A percentile compares a stretch with the other conserved stretches of the same genome.
Conservation (phyloP, 2,888 invertebrate species). For the Rotaria sp. region DNA sequence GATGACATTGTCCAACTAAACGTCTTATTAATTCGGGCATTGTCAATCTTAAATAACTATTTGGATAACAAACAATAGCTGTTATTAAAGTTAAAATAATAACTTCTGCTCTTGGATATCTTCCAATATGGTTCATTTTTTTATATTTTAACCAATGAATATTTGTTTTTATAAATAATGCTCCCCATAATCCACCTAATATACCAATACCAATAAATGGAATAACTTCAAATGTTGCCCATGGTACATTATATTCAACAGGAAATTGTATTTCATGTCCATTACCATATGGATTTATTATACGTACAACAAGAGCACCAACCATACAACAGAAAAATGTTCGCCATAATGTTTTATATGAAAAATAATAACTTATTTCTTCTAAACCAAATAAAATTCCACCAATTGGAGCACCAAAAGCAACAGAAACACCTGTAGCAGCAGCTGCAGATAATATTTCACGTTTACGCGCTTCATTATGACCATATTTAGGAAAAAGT, state of each 20-base stretch:
- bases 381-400: constrained; percentile 95
- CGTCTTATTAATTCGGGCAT: constrained; percentile 85
- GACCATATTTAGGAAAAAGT: constrained; percentile 93
- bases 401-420: constrained; percentile 95
- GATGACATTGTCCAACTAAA: constrained; percentile 86
- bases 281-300: constrained; percentile 96
- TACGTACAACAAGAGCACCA: constrained; percentile 87
- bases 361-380: constrained; percentile 97
- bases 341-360: constrained; percentile 93
- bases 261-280: constrained; percentile 95
- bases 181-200: constrained; percentile 88
- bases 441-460: constrained; percentile 96
- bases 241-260: constrained; percentile 87
- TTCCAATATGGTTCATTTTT: constrained; percentile 83
- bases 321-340: constrained; percentile 97
- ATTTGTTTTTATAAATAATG: constrained; percentile 89
- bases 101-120: constrained; percentile 92
- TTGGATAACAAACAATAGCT: constrained; percentile 85
- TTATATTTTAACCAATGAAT: constrained; percentile 89
- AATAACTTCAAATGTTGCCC: constrained; percentile 94
- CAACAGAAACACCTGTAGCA: constrained; percentile 95
- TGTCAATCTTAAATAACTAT: constrained; percentile 89
- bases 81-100: constrained; percentile 71
- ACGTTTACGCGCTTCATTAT: constrained; percentile 95
- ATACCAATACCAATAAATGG: constrained; percentile 91